These are phyloP conservation scores for Herminia tarsipennalis DNA, from an alignment of 2,888 invertebrate species.

Conservation along the genomic window DNA sequence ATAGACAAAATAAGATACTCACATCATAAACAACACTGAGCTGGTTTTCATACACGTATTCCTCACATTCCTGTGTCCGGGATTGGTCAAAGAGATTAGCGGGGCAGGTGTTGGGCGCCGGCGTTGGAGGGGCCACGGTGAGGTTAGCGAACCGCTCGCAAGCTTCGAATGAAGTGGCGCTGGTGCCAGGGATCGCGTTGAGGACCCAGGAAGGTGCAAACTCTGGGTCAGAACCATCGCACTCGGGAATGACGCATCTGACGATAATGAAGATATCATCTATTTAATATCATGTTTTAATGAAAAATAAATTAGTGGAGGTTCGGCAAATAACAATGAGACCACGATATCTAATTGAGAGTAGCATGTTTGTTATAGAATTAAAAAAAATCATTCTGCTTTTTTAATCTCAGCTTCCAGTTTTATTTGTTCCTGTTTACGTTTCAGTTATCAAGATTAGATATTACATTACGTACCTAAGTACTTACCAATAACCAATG, in stretches of 20 bases:
- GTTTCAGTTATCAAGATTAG: no score
- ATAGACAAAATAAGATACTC: no score
- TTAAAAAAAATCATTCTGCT: no score
- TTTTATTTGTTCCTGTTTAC: no score
- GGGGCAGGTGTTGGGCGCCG: slow-evolving; percentile 58
- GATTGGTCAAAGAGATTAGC: slow-evolving; percentile 59
- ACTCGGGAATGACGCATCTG: slow-evolving; percentile 70
- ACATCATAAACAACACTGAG: slow-evolving; percentile 76
- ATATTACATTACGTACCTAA: no score
- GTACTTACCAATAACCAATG: no score
- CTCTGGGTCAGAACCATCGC: slow-evolving; percentile 60
- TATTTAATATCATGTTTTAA: no score
- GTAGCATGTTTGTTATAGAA: no score
- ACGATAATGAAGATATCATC: background rate
- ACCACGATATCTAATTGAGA: no score
- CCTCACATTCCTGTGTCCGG: slow-evolving; percentile 52
- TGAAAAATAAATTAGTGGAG: no score
- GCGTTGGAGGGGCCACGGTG: slow-evolving; percentile 21
- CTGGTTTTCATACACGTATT: slow-evolving; percentile 67
- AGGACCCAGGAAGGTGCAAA: slow-evolving; percentile 64
- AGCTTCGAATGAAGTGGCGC: slow-evolving; percentile 55
- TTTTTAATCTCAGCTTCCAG: no score
- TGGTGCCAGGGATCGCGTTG: slow-evolving; percentile 63
- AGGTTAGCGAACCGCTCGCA: slow-evolving; percentile 62
- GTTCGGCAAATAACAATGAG: no score